Conservation (phyloP, 2,888 invertebrate genomes). For the Crepidodera aurea region DNA sequence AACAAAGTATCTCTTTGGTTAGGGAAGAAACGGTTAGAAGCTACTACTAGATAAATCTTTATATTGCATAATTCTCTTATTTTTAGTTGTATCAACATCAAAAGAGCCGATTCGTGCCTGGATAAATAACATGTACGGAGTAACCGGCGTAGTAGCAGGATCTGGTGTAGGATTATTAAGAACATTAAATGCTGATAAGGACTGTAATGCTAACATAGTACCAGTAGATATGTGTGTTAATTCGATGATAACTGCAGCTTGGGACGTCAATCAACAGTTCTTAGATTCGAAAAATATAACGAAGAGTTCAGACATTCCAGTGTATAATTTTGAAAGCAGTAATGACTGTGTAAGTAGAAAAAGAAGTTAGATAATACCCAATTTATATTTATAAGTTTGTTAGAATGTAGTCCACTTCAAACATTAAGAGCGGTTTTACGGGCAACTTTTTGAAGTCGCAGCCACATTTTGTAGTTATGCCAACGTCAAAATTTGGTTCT, state of each 20-base stretch:
- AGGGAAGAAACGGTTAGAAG: too few relatives aligned
- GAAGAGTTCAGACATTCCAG: conserved; percentile 64
- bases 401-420: too few relatives aligned
- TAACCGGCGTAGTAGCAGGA: conserved; percentile 78
- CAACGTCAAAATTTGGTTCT: too few relatives aligned
- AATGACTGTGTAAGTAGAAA: conserved; percentile 68
- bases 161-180: conserved; percentile 80
- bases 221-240: conserved; percentile 85
- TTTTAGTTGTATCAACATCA: conserved; percentile 62
- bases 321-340: conserved; percentile 90
- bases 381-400: neutral
- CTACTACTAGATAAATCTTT: too few relatives aligned
- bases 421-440: too few relatives aligned
- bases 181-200: conserved; percentile 75
- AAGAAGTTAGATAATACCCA: neutral
- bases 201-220: conserved; percentile 76
- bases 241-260: conserved; percentile 79
- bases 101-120: conserved; percentile 75
- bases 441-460: too few relatives aligned
- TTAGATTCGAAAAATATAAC: conserved; percentile 28
- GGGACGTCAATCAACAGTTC: conserved; percentile 65
- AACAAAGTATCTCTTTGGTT: too few relatives aligned
- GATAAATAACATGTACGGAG: conserved; percentile 92
- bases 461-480: too few relatives aligned
- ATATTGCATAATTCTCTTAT: too few relatives aligned